Evolutionary conservation across 2,113 vertebrate species (phyloP).

Genomic region (Alethe castanea): DNA sequence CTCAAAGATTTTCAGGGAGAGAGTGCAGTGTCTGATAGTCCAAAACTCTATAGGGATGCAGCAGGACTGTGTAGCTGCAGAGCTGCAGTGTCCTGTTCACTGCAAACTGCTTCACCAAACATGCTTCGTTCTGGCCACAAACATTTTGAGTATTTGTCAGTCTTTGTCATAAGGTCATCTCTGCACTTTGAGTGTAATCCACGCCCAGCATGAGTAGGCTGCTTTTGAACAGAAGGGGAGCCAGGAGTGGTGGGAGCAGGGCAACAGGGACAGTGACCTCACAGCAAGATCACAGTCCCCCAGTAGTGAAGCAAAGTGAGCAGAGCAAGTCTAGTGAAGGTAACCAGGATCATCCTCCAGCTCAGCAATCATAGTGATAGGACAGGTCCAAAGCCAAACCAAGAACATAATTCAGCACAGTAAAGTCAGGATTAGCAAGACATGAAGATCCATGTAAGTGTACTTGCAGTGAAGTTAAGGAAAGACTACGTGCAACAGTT

Average conservation of each 20-base stretch:
- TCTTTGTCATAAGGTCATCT: neutral
- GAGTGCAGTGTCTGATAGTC: neutral
- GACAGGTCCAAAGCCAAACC: neutral
- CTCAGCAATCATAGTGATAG: neutral
- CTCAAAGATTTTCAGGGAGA: neutral
- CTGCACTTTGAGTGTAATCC: neutral
- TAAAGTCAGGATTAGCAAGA: neutral
- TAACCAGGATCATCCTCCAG: neutral
- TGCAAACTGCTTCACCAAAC: neutral
- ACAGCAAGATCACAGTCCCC: accelerated
- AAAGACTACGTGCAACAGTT: neutral
- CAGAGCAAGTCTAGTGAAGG: neutral
- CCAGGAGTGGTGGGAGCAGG: neutral
- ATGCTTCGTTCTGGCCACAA: neutral
- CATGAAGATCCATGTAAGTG: neutral
- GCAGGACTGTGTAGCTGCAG: neutral
- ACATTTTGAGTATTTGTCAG: neutral
- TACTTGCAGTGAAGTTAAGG: neutral
- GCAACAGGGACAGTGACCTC: neutral
- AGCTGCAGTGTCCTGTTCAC: neutral
- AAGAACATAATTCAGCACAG: neutral
- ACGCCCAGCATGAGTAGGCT: neutral
- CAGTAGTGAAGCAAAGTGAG: neutral
- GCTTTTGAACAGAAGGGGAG: neutral
- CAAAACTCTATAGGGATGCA: neutral